phyloP scores from a whole-genome alignment of 2,797 vertebrate genomes.

The Potorous gilbertii region DNA sequence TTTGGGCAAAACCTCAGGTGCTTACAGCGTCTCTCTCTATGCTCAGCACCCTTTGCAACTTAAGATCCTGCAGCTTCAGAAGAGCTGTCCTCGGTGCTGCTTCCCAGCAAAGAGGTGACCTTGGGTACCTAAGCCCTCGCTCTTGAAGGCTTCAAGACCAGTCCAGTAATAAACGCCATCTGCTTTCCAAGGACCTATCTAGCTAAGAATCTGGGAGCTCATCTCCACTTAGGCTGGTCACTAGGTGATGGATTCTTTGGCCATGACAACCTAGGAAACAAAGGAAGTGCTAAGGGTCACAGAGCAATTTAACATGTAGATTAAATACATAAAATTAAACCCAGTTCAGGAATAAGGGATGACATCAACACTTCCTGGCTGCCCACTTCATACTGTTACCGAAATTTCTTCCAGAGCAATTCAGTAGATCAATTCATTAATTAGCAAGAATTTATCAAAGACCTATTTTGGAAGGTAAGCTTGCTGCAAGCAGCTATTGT shows the following conservation, averaged over 20 bases:
- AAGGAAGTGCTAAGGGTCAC: not conserved
- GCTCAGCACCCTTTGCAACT: not conserved
- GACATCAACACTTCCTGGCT: not conserved
- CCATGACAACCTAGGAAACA: not conserved
- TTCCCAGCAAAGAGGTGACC: not conserved
- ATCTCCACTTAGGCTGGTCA: not conserved
- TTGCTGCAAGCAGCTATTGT: not conserved
- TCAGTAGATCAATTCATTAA: not conserved
- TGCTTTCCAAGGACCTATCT: not conserved
- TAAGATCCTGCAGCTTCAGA: not conserved
- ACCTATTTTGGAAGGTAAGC: not conserved
- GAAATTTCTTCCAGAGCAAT: not conserved
- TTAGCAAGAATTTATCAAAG: not conserved
- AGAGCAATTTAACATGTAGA: not conserved
- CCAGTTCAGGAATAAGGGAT: not conserved
- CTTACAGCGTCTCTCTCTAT: not conserved
- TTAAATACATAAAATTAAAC: not conserved
- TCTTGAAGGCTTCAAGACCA: not conserved
- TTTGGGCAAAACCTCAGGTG: not conserved
- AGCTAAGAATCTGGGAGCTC: not conserved
- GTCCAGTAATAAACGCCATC: not conserved
- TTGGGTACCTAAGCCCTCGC: not conserved
- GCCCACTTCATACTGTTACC: not conserved
- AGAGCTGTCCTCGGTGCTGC: not conserved
- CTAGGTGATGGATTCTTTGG: not conserved